A percentile compares a stretch with the other conserved stretches of the same genome.
These are phyloP conservation scores for Sebastiscus tertius DNA, from an alignment of 2,797 vertebrate species.

Conservation along the genomic window DNA sequence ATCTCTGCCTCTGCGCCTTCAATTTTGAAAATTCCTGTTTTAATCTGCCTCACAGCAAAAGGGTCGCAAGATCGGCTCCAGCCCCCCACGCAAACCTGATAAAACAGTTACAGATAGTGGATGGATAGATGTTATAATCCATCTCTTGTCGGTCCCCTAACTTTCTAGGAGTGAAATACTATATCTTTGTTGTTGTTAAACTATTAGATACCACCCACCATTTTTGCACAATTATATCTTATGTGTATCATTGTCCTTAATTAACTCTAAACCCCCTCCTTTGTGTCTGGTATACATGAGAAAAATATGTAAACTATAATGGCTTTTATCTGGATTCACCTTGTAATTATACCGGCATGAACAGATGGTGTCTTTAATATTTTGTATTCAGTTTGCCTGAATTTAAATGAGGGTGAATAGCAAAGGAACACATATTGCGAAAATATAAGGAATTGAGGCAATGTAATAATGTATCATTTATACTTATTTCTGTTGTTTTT, in stretches of 20 bases:
- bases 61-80: too few relatives aligned
- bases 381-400: conserved; percentile 32
- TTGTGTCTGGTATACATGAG: background rate
- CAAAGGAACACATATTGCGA: background rate
- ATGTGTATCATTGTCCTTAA: conserved; percentile 1
- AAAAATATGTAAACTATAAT: conserved; percentile 10
- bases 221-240: background rate
- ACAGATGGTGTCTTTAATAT: conserved; percentile 10
- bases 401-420: conserved; percentile 31
- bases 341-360: conserved; percentile 26
- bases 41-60: too few relatives aligned
- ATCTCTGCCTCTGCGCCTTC: background rate
- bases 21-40: background rate
- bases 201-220: background rate
- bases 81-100: too few relatives aligned
- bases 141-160: background rate
- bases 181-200: background rate
- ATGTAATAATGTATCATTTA: background rate
- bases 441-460: conserved; percentile 1
- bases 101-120: too few relatives aligned
- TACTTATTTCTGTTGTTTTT: background rate
- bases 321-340: conserved; percentile 28
- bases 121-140: too few relatives aligned
- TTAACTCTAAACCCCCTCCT: background rate
- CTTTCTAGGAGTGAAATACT: background rate